Evolutionary conservation across 2,888 invertebrate genomes (phyloP), one percentile per base, ranked within the genome.

Genomic region (Graphium colonna): DNA sequence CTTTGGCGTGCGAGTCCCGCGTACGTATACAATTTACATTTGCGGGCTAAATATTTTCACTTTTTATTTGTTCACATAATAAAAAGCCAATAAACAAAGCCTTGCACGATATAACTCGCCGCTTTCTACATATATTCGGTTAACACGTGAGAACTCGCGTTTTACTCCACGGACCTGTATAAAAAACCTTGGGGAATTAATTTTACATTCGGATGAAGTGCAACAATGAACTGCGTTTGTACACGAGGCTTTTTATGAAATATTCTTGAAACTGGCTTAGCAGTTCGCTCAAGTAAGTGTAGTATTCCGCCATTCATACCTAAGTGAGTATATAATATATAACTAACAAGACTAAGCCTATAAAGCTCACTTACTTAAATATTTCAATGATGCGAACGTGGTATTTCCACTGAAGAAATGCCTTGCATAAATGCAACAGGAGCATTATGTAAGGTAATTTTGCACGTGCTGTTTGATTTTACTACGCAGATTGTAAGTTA

Each of bases 31-130:
- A 50, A 49, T 44, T 54, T 50, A 54, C 54, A 50, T 54, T 54
- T 12, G 40, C 38, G 40, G 33, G 41, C 54, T 36, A 48, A 54
- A 50, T 54, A 50, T 54, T 54, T 54, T 54, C 50, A 54, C 45
- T 54, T 54, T 54, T 50, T 50, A 54, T 54, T 54, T 43, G 54
- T 38, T 16, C 54, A 54, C 54, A 50, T 54, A 50, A 41, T 54
- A 50, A 50, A 54, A 50, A 40, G 54, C 45, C 45, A 45, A 50
- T 54, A 54, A 54, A 50, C 54, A 50, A 54, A 41, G 26, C 40
- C 33, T 39, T n/a, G 26, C 49, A 45, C 50, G 49, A 49, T 48
- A 48, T 31, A 9, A 16, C 42, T 28, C 15, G 26, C 40, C 42
- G 47, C 46, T 26, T 31, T 18, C 41, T 36, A 13, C 10, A 51